Conservation (phyloP, 35 echinoderm and acorn worm species). For the Hemicentrotus pulcherrimus region DNA sequence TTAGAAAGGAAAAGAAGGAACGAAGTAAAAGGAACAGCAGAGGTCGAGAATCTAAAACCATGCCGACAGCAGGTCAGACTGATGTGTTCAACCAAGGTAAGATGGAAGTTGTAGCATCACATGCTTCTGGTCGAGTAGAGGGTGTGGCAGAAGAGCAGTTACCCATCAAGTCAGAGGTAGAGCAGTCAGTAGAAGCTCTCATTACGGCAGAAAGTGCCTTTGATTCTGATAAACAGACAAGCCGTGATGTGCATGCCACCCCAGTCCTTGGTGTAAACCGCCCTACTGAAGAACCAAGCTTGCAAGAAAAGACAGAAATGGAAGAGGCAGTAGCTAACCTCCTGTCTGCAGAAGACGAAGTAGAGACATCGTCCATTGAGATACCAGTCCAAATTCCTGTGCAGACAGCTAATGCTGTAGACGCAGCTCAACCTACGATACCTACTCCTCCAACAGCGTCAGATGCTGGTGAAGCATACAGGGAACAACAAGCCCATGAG, state of each 20-base stretch:
- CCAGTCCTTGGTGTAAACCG: neutral
- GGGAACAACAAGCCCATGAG: neutral
- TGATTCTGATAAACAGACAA: neutral
- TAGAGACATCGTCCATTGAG: neutral
- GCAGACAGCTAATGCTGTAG: neutral
- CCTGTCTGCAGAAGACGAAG: constrained; percentile 53
- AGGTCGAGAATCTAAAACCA: neutral
- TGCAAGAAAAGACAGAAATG: constrained; percentile 60
- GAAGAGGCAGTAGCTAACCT: constrained; percentile 66
- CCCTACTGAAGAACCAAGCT: constrained; percentile 43
- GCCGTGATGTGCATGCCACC: neutral
- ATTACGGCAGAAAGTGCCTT: constrained; percentile 34
- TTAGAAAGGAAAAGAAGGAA: constrained; percentile 32
- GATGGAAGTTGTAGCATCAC: neutral
- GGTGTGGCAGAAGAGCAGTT: neutral
- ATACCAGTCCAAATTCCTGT: constrained; percentile 39
- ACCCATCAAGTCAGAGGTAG: constrained; percentile 36
- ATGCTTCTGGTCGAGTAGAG: neutral
- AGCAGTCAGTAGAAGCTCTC: constrained; percentile 19
- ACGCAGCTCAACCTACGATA: neutral
- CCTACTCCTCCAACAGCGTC: neutral
- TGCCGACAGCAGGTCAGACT: neutral
- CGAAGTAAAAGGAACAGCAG: neutral
- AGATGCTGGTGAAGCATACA: neutral
- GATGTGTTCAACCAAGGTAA: neutral